Base-by-base conservation (phyloP, 2,888 invertebrate species). In the Drosophila recens region DNA sequence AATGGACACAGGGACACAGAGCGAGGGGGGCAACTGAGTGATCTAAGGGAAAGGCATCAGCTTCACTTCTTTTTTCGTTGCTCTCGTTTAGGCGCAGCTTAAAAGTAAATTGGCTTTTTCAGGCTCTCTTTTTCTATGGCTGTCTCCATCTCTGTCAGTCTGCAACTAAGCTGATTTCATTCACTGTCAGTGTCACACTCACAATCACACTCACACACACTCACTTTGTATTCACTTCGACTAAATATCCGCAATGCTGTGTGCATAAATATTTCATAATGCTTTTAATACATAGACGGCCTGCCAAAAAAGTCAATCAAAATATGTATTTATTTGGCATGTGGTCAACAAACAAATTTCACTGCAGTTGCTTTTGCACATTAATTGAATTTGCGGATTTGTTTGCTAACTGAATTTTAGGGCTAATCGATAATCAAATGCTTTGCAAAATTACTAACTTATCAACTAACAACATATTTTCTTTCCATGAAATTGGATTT, bases 231-330 rank as follows among this genome's bases (percentile, higher is more conserved):
- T 65, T 58, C 80, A 52, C 54, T 36, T 63, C 59, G 17, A 20
- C 36, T 48, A 64, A 72, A 78, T 70, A 77, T 82, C 90, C 90
- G 84, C 84, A 85, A 67, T 85, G 84, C 82, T 57, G 80, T 66
- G 57, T 72, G 71, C 87, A 89, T 84, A 85, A 89, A 84, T 84
- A 89, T 89, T 84, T 84, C 72, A 84, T 79, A 72, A 87, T 76
- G 79, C 79, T 85, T 76, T 79, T 58, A 67, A 71, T 65, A 69
- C 42, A 53, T 8, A 6, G 30, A 8, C 30, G 8, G 30, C 49
- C 38, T 23, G 3, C 27, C 58, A 30, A 51, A 48, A 46, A 20
- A 72, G 45, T 64, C 59, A 48, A 65, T 63, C 64, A 51, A 53
- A 71, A 81, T 65, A 46, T 64, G 42, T 59, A 67, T 67, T 67